Conservation (phyloP, 2,888 invertebrate species). For the Chloroclystis v-ata region DNA sequence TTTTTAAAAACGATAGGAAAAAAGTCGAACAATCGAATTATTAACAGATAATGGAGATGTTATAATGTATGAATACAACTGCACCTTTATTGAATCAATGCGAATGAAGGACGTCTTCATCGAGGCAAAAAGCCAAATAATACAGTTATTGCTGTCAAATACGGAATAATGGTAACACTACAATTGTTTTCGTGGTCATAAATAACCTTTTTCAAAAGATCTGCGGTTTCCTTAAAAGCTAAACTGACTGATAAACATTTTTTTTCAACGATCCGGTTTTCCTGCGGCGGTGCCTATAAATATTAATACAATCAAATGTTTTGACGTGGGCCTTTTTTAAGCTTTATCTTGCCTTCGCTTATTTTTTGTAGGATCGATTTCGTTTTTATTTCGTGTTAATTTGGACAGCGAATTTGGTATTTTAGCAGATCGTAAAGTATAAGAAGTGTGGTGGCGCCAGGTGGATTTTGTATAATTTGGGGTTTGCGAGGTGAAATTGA, state of each 20-base stretch:
- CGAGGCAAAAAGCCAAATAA: conserved; percentile 57
- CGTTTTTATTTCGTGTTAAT: conserved; percentile 78
- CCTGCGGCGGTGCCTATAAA: conserved; percentile 75
- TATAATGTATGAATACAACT: conserved; percentile 30
- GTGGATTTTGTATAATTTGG: conserved; percentile 44
- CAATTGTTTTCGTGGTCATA: conserved; percentile 76
- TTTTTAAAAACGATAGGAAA: conserved; percentile 6
- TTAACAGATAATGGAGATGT: conserved; percentile 24
- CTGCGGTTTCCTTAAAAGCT: conserved; percentile 77
- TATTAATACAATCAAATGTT: conserved; percentile 80
- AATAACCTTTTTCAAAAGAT: conserved; percentile 75
- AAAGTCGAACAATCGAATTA: conserved; percentile 30
- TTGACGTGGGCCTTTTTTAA: conserved; percentile 77
- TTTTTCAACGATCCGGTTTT: conserved; percentile 65
- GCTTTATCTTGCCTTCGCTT: conserved; percentile 74
- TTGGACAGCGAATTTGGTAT: conserved; percentile 76
- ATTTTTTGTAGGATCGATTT: conserved; percentile 71
- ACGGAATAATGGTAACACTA: conserved; percentile 73
- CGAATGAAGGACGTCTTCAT: conserved; percentile 64
- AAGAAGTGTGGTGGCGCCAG: conserved; percentile 61
- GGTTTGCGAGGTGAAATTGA: conserved; percentile 31
- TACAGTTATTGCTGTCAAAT: conserved; percentile 75
- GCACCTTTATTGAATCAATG: conserved; percentile 47
- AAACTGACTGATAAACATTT: conserved; percentile 76
- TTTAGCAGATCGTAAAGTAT: conserved; percentile 79